A percentile compares a stretch with the other conserved stretches of the same genome.
Evolutionary conservation across 1,140 invertebrate species (phyloP).

Genomic region (Dolichoris vasculosae): DNA sequence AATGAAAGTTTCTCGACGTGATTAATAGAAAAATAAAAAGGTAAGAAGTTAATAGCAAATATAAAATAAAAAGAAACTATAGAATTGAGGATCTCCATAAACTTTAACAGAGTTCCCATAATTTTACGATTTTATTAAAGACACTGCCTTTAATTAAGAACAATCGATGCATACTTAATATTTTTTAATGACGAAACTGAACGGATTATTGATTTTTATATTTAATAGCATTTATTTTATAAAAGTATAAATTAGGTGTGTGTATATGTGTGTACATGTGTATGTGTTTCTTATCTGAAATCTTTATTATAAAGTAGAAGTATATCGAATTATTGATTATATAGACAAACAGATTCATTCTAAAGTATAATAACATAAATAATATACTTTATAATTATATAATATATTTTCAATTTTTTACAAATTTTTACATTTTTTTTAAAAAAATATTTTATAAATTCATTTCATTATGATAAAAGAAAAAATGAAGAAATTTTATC

Average conservation of each 20-base stretch:
- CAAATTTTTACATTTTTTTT: no score
- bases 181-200: background rate
- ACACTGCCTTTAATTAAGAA: background rate
- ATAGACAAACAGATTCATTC: background rate
- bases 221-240: background rate
- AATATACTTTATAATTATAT: no score
- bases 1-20: conserved; percentile 14
- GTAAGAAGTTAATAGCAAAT: background rate
- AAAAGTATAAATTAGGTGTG: no score
- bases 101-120: background rate
- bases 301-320: background rate
- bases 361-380: background rate
- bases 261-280: no score
- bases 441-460: no score
- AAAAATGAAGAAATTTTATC: no score
- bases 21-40: conserved; percentile 4
- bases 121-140: background rate
- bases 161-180: background rate
- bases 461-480: no score
- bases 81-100: conserved; percentile 19
- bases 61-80: background rate
- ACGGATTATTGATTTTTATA: background rate
- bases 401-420: no score
- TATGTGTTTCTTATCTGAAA: no score
- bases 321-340: background rate